These are phyloP conservation scores for Edolisoma coerulescens DNA, from an alignment of 2,113 vertebrate species.

Conservation along the genomic window DNA sequence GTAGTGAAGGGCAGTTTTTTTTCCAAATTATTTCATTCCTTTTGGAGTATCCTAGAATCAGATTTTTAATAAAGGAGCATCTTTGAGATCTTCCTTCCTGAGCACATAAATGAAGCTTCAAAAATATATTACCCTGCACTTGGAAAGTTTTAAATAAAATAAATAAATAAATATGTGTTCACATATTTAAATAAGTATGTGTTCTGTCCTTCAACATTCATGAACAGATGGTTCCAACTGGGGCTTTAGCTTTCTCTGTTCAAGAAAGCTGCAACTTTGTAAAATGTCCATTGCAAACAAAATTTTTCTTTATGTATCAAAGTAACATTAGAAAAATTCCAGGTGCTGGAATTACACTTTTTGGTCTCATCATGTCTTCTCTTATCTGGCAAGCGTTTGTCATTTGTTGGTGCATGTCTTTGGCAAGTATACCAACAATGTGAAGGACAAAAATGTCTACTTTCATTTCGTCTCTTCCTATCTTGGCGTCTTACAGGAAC, in stretches of 20 bases:
- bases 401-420: not conserved
- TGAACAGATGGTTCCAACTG: not conserved
- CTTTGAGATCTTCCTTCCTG: not conserved
- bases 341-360: not conserved
- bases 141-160: not conserved
- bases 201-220: not conserved
- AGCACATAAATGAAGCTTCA: not conserved
- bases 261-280: not conserved
- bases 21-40: not conserved
- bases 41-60: not conserved
- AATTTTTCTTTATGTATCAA: not conserved
- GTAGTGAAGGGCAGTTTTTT: not conserved
- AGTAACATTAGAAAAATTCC: not conserved
- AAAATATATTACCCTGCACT: not conserved
- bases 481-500: not conserved
- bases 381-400: not conserved
- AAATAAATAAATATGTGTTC: not conserved
- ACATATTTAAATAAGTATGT: not conserved
- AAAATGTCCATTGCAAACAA: not conserved
- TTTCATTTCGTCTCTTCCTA: not conserved
- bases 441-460: not conserved
- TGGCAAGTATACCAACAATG: not conserved
- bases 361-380: not conserved
- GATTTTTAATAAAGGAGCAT: not conserved
- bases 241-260: not conserved